Percentiles rank a stretch among this genome's conserved stretches.
Evolutionary conservation across 2,888 invertebrate species (phyloP).

Genomic region (Crepidodera aurea): DNA sequence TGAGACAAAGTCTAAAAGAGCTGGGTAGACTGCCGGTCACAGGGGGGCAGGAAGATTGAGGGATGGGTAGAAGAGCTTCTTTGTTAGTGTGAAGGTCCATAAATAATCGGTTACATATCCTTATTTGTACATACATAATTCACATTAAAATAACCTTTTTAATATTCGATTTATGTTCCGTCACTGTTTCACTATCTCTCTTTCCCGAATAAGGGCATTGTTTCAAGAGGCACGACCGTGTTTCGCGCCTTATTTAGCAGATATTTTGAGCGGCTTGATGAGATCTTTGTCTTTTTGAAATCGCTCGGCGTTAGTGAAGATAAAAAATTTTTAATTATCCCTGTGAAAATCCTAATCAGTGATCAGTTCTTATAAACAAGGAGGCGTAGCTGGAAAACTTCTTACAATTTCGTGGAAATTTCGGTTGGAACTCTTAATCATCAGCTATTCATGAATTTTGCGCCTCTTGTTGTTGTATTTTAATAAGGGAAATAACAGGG

Average conservation of each 20-base stretch:
- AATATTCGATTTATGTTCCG: neutral
- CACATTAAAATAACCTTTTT: too few relatives aligned
- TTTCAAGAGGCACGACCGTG: slow-evolving; percentile 24
- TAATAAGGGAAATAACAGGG: slow-evolving; percentile 13
- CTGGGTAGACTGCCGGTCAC: too few relatives aligned
- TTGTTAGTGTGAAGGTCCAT: too few relatives aligned
- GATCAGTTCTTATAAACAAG: slow-evolving; percentile 32
- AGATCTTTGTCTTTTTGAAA: slow-evolving; percentile 27
- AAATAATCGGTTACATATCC: too few relatives aligned
- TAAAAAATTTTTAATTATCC: slow-evolving; percentile 27
- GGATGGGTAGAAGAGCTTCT: too few relatives aligned
- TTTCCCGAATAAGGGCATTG: slow-evolving; percentile 29
- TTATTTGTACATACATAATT: too few relatives aligned
- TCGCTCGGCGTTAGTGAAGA: neutral
- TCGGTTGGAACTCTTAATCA: slow-evolving; percentile 19
- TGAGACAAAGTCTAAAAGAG: too few relatives aligned
- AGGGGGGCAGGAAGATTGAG: too few relatives aligned
- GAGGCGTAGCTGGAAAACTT: slow-evolving; percentile 23
- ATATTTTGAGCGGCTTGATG: slow-evolving; percentile 31
- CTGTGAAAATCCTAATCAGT: slow-evolving; percentile 26
- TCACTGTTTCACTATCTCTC: slow-evolving; percentile 24
- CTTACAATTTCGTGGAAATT: slow-evolving; percentile 15
- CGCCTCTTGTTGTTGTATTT: neutral
- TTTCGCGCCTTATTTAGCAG: slow-evolving; percentile 41
- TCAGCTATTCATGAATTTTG: slow-evolving; percentile 17